Evolutionary conservation across 2,797 vertebrate genomes (phyloP), one percentile per base, ranked within the genome.

Genomic region (Eulemur coronatus): DNA sequence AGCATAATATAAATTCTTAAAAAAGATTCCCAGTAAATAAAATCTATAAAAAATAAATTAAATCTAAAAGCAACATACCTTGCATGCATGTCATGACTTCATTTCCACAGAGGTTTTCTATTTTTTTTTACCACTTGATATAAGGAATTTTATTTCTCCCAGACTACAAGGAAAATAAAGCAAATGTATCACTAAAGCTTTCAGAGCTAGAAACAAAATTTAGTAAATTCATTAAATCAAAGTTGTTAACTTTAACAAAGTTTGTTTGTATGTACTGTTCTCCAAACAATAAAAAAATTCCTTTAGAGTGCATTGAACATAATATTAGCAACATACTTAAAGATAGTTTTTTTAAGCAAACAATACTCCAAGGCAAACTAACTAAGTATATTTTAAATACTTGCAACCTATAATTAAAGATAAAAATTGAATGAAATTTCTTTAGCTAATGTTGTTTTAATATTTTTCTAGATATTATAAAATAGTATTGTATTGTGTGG

Each of bases 341-440:
- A 94, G 38, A 59, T 4, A 96, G 52, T 46, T 94, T 63, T 18
- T 94, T 86, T 72, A 59, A 87, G 91, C 86, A 30, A 84, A 86
- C 0, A 95, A 84, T 48, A 1, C 52, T 75, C 4, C 10, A 50
- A 63, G 50, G 50, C 3, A 92, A 88, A 90, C 43, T 85, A 55
- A 93, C 67, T 91, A 75, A 57, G 14, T 0, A 80, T 46, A 89
- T 92, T 93, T 92, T 84, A 92, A 73, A 76, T 84, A 89, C 4
- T 72, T 76, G 63, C 76, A 97, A 79, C 26, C 15, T 75, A 95
- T 80, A 92, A 63, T 89, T 13, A 95, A 81, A 84, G 11, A 84
- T 84, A 93, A 87, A 46, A 52, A 13, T 6, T 81, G 10, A 28
- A 41, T 93, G n/a, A 67, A 76, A 76, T 82, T 91, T 8, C 41